Evolutionary conservation across 2,888 invertebrate genomes (phyloP).

Genomic region (Pseudococcus jackbeardsleyi): DNA sequence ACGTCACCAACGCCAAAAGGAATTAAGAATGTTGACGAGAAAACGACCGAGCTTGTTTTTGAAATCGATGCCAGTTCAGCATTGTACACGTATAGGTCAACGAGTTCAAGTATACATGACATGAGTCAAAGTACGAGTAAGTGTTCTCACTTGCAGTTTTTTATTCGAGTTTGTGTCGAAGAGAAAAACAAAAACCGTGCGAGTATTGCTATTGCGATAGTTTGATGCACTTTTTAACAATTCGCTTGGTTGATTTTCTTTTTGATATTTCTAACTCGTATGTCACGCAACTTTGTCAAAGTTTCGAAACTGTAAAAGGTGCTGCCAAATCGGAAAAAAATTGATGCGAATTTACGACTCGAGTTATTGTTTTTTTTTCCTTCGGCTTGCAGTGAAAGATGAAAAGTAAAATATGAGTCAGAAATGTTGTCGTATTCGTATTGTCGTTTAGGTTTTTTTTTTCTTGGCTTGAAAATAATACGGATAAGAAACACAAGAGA

Average conservation of each 20-base stretch:
- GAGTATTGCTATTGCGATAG: not conserved
- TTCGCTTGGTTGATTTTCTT: not conserved
- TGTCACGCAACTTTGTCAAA: not conserved
- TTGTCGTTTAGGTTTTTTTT: not conserved
- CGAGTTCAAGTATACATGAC: slow-evolving; percentile 12
- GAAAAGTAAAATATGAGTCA: not conserved
- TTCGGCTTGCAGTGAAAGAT: not conserved
- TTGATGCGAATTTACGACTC: not conserved
- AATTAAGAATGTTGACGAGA: not conserved
- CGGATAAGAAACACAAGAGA: not conserved
- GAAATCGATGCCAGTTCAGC: not conserved
- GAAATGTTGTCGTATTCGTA: not conserved
- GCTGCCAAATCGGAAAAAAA: not conserved
- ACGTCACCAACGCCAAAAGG: not conserved
- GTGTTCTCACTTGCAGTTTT: not conserved
- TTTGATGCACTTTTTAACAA: not conserved
- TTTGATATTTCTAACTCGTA: not conserved
- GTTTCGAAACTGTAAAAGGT: not conserved
- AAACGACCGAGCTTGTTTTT: not conserved
- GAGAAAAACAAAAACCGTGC: not conserved
- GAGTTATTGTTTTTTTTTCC: not conserved
- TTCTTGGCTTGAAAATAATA: not conserved
- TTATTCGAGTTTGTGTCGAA: not conserved
- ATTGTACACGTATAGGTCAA: not conserved
- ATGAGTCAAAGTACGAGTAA: not conserved